Evolutionary conservation across 2,797 vertebrate genomes (phyloP).

Genomic region (Galago senegalensis): DNA sequence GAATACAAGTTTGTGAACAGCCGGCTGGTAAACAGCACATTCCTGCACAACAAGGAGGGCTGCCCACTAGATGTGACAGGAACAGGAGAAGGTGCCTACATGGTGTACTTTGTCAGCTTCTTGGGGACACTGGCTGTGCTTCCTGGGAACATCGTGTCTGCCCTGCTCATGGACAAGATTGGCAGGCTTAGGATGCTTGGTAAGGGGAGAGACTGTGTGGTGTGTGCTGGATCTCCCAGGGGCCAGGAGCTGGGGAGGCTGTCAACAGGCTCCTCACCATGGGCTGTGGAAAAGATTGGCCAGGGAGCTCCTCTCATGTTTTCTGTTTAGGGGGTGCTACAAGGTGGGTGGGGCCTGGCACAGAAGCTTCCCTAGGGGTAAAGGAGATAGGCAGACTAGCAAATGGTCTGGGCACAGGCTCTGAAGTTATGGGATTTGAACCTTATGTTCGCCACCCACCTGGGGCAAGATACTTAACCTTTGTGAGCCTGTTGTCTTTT

Average conservation of each 20-base stretch:
- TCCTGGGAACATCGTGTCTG: constrained; percentile 97
- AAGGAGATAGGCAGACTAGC: not conserved
- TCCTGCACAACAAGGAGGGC: constrained; percentile 98
- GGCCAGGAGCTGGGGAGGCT: accelerated
- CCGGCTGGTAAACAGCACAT: constrained; percentile 96
- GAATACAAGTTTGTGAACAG: constrained; percentile 97
- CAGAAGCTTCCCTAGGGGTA: not conserved
- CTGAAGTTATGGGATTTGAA: not conserved
- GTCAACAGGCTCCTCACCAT: not conserved
- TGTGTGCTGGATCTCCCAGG: not conserved
- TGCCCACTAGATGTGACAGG: constrained; percentile 96
- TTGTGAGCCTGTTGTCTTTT: not conserved
- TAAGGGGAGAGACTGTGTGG: constrained; percentile 81
- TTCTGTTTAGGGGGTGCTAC: not conserved
- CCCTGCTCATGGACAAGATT: constrained; percentile 99
- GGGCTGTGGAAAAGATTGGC: not conserved
- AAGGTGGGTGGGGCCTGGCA: not conserved
- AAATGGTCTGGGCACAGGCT: not conserved
- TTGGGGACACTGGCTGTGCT: constrained; percentile 97
- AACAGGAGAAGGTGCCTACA: constrained; percentile 98
- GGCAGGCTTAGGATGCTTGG: constrained; percentile 98
- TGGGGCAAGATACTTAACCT: not conserved
- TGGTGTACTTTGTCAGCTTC: constrained; percentile 99
- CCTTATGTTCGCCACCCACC: not conserved
- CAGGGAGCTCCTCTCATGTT: not conserved